A percentile compares a stretch with the other conserved stretches of the same genome.
Conservation (phyloP, 2,113 vertebrate species). For the Leptocoma aspasia region DNA sequence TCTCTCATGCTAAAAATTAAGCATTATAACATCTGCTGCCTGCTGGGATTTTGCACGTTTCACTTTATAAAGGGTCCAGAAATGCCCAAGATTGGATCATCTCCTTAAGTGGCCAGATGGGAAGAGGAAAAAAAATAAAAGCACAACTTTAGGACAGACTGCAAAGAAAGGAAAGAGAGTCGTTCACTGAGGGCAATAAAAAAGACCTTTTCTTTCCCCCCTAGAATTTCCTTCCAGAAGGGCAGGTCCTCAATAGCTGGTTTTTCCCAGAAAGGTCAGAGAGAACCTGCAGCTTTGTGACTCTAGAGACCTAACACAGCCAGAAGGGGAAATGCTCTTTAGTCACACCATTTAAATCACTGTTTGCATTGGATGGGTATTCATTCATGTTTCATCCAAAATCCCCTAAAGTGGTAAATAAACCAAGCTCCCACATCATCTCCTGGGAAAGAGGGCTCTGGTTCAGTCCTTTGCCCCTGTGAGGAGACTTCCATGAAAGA, state of each 20-base stretch:
- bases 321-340: conserved; percentile 4
- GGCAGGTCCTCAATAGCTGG: not conserved
- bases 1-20: not conserved
- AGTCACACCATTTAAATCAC: conserved; percentile 1
- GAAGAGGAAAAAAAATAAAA: not conserved
- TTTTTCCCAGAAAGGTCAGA: conserved; percentile 25
- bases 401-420: not conserved
- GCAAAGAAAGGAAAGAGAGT: not conserved
- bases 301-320: not conserved
- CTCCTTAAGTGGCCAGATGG: not conserved
- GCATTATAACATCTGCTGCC: not conserved
- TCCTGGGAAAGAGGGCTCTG: not conserved
- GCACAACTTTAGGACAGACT: not conserved
- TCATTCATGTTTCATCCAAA: not conserved
- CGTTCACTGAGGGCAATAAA: not conserved
- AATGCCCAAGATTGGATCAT: not conserved
- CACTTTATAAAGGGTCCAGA: not conserved
- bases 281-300: conserved; percentile 12
- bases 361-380: not conserved
- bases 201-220: not conserved
- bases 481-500: not conserved
- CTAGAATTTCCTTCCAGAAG: conserved; percentile 22
- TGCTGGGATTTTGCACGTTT: not conserved
- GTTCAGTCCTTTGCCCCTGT: not conserved
- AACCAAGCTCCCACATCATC: not conserved